Evolutionary conservation across 2,888 invertebrate species (phyloP), one percentile per base, ranked within the genome.

Genomic region (Anoncus sp.): DNA sequence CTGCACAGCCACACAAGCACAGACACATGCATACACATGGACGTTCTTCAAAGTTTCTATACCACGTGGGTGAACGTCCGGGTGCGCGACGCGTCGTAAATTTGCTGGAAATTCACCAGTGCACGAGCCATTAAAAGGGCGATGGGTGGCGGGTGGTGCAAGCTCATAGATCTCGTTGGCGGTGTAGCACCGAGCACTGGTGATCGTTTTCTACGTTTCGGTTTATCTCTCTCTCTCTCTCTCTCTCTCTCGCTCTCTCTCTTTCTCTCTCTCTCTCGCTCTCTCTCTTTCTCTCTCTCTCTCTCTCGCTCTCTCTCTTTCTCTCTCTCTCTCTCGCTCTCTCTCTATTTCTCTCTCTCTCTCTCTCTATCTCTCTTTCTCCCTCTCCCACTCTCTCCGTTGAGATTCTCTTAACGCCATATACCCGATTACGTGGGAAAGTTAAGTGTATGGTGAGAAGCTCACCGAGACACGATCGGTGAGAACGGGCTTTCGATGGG

Each of bases 401-500:
- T 67, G 53, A 51, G 51, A 62, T 31, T 62, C 45, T 40, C 74
- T 24, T 53, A 63, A 60, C 18, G n/a, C 63, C 40, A 66, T 47
- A 57, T 67, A 35, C 45, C 35, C 65, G 76, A 66, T 72, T 77
- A 57, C 74, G 67, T 67, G 67, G 57, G 73, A 70, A 76, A 75
- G 79, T 79, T 81, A 79, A 79, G 76, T 81, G 81, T 76, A 47
- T 53, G 70, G 81, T 60, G 79, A 79, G 51, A 38, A 43, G 62
- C 59, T 49, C 66, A 27, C 43, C 53, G 27, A 55, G 27, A 67
- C 14, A 31, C 65, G 62, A 51, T 65, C 67, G 60, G 43, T 35
- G 78, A 55, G 67, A 35, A 47, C 35, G 53, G 31, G 43, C 53
- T 31, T 71, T 69, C 66, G 60, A 63, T 43, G 59, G 53, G 38